Evolutionary conservation across 2,797 vertebrate genomes (phyloP), one percentile per base, ranked within the genome.

Genomic region (Ibycter americanus): DNA sequence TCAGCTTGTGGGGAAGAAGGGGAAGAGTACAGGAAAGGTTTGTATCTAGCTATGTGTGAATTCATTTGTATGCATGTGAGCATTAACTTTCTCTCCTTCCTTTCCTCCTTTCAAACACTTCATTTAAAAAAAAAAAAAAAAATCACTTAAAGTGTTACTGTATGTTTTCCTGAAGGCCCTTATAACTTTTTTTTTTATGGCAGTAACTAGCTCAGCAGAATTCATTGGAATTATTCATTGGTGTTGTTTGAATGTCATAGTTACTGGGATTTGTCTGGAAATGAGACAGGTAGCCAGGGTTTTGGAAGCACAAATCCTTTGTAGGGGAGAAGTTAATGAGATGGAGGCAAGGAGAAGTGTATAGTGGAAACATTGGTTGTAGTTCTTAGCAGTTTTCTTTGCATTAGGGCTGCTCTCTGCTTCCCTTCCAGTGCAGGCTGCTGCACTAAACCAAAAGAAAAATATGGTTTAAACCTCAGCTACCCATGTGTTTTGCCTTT

Each of bases 231-330:
- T 51, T 19, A 34, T 76, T 93, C 29, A 26, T 80, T 52, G 31
- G 23, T 82, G 46, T 4, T 90, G 59, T n/a, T n/a, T 80, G 52
- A 77, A n/a, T 76, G 66, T 78, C 36, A 19, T 79, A 92, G 94
- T 90, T 90, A 91, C 93, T 91, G 90, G 62, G 63, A 83, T 85
- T 92, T 91, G 55, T 93, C 44, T 85, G 74, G 63, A 90, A 80
- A 13, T 19, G 25, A 4, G 91, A 78, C 84, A 80, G 81, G 44
- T 52, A 95, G n/a, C 67, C 15, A 7, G 59, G 63, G 40, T 55
- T 95, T 42, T 91, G 73, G 83, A 95, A 90, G 85, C 47, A 81
- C 83, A 89, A 90, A 21, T 25, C 66, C 70, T 84, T 86, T 84
- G 78, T 47, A 87, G 74, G n/a, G 31, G 56, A 68, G 46, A 93